Evolutionary conservation across 2,113 vertebrate species (phyloP).

Genomic region (Tichodroma muraria): DNA sequence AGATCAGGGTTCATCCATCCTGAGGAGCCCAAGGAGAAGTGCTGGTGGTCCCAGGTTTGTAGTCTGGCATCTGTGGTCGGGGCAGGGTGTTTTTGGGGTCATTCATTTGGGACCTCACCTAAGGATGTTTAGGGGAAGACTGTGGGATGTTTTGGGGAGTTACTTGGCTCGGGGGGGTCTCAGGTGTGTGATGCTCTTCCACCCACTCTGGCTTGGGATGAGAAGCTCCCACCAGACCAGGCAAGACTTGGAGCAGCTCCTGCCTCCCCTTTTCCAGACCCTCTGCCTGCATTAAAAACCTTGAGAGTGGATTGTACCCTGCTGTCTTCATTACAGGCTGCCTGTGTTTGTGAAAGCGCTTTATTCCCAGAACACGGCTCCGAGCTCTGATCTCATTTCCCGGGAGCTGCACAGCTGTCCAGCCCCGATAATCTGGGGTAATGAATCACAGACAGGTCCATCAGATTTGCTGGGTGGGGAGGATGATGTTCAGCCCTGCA

Average conservation of each 20-base stretch:
- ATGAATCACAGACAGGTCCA: constrained; percentile 45
- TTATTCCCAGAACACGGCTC: not conserved
- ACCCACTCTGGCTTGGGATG: fast-evolving
- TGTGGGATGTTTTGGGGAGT: too few species aligned
- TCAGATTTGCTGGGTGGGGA: constrained; percentile 46
- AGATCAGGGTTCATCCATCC: not conserved
- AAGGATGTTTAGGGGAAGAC: not conserved
- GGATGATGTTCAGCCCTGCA: not conserved
- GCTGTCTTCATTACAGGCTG: not conserved
- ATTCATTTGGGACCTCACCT: not conserved
- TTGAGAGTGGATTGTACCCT: not conserved
- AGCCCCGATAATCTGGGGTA: constrained; percentile 12
- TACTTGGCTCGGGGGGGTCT: not conserved
- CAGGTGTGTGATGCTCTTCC: not conserved
- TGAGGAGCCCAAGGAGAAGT: not conserved
- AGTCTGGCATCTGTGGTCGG: not conserved
- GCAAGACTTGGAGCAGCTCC: not conserved
- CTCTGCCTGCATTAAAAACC: not conserved
- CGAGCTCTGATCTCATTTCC: constrained; percentile 33
- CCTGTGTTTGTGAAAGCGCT: not conserved
- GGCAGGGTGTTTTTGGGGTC: not conserved
- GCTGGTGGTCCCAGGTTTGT: not conserved
- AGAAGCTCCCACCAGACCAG: not conserved
- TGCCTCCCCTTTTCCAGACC: not conserved
- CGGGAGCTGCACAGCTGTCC: constrained; percentile 44